A percentile compares a stretch with the other conserved stretches of the same genome.
phyloP scores from a whole-genome alignment of 2,113 vertebrate genomes.

The Fregetta grallaria region DNA sequence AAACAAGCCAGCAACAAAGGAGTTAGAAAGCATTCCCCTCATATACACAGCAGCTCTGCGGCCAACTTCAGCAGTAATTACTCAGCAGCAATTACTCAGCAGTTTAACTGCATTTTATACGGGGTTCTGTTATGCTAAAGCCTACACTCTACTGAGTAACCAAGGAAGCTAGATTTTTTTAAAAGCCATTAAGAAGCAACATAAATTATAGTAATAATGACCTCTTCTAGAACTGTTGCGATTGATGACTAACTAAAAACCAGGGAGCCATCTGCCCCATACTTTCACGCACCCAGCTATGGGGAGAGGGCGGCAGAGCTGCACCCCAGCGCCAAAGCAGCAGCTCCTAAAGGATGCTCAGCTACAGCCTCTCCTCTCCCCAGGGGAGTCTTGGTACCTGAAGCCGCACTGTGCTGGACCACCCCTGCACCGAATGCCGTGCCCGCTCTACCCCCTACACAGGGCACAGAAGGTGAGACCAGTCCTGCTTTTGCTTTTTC shows the following conservation, averaged over 20 bases:
- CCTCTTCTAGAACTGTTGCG: background rate
- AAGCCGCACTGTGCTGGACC: background rate
- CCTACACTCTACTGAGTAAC: accelerated
- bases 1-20: background rate
- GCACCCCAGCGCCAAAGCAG: background rate
- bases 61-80: background rate
- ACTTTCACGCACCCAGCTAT: background rate
- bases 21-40: background rate
- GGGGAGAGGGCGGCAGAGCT: background rate
- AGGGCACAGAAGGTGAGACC: background rate
- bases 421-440: accelerated
- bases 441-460: no score
- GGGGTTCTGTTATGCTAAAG: background rate
- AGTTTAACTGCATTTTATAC: background rate
- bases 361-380: background rate
- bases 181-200: background rate
- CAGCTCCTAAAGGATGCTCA: background rate
- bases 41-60: background rate
- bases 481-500: background rate
- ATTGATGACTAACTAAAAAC: background rate
- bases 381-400: background rate
- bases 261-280: background rate
- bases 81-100: background rate
- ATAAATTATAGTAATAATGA: background rate
- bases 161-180: background rate